Base-by-base conservation (phyloP, 2,797 vertebrate genomes). In the Mus spretus region DNA sequence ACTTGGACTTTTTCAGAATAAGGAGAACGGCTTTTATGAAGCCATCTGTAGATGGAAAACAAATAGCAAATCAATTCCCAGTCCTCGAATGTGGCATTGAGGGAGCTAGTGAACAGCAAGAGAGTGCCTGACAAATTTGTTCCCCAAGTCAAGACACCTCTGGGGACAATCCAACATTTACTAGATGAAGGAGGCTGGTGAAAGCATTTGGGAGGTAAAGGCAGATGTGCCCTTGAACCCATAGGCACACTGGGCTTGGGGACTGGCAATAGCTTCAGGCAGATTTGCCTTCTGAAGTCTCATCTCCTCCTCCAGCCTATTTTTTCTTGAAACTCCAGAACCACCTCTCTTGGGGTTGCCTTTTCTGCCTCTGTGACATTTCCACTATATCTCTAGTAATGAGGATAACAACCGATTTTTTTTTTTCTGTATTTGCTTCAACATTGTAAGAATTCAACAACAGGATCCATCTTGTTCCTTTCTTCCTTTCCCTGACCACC, bases 11-110 rank as follows among this genome's bases (percentile, higher is more conserved):
- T 91, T 95, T 97, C 92, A 87, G 90, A 95, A 96, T 93, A 90
- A 97, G 95, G 89, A 97, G 74, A 97, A 97, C 95, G 92, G 95
- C 95, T 98, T 97, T 97, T 97, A 97, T 98, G 97, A 97, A 96
- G 93, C 97, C 97, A 98, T 98, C 98, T 98, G 98, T 97, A 96
- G 97, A 97, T 94, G 91, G 83, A 97, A 97, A 98, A 96, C 93
- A 97, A 96, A 97, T 94, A 97, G 95, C 96, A 87, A 53, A 86
- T 70, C 50, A n/a, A 79, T 75, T 70, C 93, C 59, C 91, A 95
- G 96, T 91, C 86, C 93, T 93, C 53, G 89, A 97, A 90, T 90
- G 79, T 90, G 91, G 94, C 87, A 94, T 79, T 84, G 92, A 95
- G 81, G 47, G 95, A 94, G 77, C 31, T 37, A 15, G 82, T 61